Base-by-base conservation (phyloP, 2,888 invertebrate genomes). In the Monoplex corrugatus region DNA sequence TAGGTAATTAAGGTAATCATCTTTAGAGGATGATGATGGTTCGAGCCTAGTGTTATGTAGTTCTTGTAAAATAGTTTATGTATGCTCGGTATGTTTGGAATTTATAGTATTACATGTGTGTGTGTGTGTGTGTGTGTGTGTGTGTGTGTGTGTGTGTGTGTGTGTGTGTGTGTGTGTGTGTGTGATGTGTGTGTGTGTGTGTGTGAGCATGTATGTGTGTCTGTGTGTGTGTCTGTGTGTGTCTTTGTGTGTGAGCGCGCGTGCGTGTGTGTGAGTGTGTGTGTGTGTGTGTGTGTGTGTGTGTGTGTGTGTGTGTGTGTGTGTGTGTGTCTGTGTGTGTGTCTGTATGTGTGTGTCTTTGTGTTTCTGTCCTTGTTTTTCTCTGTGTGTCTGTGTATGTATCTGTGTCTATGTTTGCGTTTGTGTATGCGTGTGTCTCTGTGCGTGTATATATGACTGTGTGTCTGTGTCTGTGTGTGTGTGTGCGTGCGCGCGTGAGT, bases 131-230 rank as follows among this genome's bases (percentile, higher is more conserved):
- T 83, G 83, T 40, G 83, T 83, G 45, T 83, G 83, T 83, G 45
- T 44, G 45, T 83, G 83, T 83, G 83, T 83, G 83, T 83, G 83
- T 83, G 83, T 83, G 83, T 50, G 83, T 83, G 83, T 50, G 83
- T 83, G 83, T 50, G 83, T 50, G 83, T 50, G 83, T 83, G 83
- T 83, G 50, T 83, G 50, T 50, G 83, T 32, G 45, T 83, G 83
- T 83, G 83, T 83, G 83, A n/a, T 83, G 50, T 83, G 83, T 50
- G 83, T 50, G 83, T 50, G 83, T 83, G 83, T 50, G 83, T 83
- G 83, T 83, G 50, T 83, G 50, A 50, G n/a, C n/a, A 50, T 50
- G 50, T 50, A 68, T 68, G 19, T 5, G 10, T 68, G 10, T 50
- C 19, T 10, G 68, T 68, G 68, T 68, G 68, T 28, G 68, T 68